Percentiles rank a stretch among this genome's conserved stretches.
Evolutionary conservation across 2,113 vertebrate genomes (phyloP).

Genomic region (Pampusana beccarii): DNA sequence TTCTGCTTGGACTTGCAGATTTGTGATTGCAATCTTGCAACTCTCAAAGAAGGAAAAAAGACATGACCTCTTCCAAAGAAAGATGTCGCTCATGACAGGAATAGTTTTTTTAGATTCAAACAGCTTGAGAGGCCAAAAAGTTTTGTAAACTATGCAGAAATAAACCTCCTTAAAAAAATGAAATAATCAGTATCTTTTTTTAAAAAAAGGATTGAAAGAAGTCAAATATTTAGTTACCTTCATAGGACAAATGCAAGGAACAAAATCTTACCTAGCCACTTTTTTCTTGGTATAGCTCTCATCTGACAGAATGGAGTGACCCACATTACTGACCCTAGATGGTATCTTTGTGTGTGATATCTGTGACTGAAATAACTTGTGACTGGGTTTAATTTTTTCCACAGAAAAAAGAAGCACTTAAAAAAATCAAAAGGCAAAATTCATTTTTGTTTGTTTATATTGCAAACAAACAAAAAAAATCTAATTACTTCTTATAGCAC

Average conservation of each 20-base stretch:
- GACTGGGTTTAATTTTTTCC: not conserved
- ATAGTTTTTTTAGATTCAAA: not conserved
- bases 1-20: not conserved
- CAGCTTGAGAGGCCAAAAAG: not conserved
- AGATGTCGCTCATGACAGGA: not conserved
- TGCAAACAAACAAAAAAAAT: not conserved
- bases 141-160: not conserved
- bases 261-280: not conserved
- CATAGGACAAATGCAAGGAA: not conserved
- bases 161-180: not conserved
- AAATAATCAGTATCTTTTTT: not conserved
- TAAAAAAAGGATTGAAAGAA: not conserved
- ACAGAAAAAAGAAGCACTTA: not conserved
- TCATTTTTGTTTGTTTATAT: not conserved
- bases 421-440: not conserved
- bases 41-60: not conserved
- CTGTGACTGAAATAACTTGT: not conserved
- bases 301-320: not conserved
- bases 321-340: not conserved
- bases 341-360: not conserved
- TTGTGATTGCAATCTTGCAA: not conserved
- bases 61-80: not conserved
- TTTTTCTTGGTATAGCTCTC: not conserved
- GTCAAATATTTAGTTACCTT: not conserved
- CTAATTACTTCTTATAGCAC: not conserved